phyloP scores from a whole-genome alignment of 2,888 invertebrate species.

The Rotaria magnacalcarata region DNA sequence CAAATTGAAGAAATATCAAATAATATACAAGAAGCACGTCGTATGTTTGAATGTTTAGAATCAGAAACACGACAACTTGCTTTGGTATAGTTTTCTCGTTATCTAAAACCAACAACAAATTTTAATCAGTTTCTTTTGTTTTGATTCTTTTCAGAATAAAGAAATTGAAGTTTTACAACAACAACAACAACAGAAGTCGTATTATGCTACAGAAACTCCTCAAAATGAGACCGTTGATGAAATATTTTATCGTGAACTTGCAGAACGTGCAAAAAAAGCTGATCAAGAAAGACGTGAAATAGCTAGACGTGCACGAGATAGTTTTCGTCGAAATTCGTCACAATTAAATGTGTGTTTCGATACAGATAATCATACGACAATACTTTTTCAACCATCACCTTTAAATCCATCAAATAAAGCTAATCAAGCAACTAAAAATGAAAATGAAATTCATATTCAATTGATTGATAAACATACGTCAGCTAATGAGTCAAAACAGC shows the following conservation, averaged over 20 bases:
- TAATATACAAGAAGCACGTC: constrained; percentile 30
- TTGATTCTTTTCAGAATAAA: not conserved
- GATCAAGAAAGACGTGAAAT: constrained; percentile 57
- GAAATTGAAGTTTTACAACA: not conserved
- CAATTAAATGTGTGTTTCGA: constrained; percentile 29
- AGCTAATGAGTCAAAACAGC: not conserved
- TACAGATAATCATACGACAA: not conserved
- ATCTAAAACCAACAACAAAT: no score
- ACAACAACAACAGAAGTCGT: not conserved
- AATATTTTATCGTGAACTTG: constrained; percentile 23
- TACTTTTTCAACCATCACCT: not conserved
- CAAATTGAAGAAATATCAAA: constrained; percentile 32
- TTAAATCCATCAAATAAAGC: not conserved
- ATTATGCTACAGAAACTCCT: not conserved
- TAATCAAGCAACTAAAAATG: no score
- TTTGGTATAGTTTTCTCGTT: not conserved
- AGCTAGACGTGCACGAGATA: constrained; percentile 57
- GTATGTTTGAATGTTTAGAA: constrained; percentile 22
- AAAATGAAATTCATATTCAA: not conserved
- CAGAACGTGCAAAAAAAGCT: constrained; percentile 56
- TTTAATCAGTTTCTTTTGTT: not conserved
- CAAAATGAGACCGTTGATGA: not conserved
- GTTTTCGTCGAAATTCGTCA: not conserved
- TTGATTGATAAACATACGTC: not conserved
- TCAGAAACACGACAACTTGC: not conserved